Evolutionary conservation across 2,888 invertebrate species (phyloP).

Genomic region (Latrodectus elegans): DNA sequence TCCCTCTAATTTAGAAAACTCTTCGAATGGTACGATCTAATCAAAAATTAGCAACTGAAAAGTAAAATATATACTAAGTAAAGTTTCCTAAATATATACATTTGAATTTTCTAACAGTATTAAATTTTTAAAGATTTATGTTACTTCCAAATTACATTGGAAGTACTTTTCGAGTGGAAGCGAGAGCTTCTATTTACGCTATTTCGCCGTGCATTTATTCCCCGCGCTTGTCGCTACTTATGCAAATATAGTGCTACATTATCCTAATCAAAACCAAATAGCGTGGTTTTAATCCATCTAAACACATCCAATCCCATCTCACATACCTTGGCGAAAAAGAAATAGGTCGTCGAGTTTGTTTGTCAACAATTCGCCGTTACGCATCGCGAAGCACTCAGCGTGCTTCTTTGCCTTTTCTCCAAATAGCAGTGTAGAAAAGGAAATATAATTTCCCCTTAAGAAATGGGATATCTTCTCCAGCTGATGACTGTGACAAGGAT

Average conservation of each 20-base stretch:
- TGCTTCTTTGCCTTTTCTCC: neutral
- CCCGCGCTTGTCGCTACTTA: too few species aligned
- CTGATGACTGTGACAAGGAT: slow-evolving; percentile 34
- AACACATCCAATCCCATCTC: neutral
- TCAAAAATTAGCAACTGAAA: too few species aligned
- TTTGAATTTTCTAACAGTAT: too few species aligned
- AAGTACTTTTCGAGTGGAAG: neutral
- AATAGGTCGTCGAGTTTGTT: slow-evolving; percentile 6
- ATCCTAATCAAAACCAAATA: slow-evolving; percentile 16
- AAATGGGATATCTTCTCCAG: slow-evolving; percentile 15
- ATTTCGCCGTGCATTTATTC: too few species aligned
- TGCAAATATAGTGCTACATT: neutral
- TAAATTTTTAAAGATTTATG: too few species aligned
- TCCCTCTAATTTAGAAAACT: too few species aligned
- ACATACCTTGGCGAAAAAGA: too few species aligned
- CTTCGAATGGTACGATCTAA: too few species aligned
- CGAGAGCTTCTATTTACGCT: too few species aligned
- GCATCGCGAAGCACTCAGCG: slow-evolving; percentile 12
- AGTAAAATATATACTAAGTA: too few species aligned
- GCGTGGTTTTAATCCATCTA: slow-evolving; percentile 8
- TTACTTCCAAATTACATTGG: neutral
- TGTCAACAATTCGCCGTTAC: slow-evolving; percentile 41
- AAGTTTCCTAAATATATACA: too few species aligned
- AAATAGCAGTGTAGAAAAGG: too few species aligned
- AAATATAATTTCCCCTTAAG: neutral